Evolutionary conservation across 1,140 invertebrate genomes (phyloP), one percentile per base, ranked within the genome.

Genomic region (Drosophila setifemur): DNA sequence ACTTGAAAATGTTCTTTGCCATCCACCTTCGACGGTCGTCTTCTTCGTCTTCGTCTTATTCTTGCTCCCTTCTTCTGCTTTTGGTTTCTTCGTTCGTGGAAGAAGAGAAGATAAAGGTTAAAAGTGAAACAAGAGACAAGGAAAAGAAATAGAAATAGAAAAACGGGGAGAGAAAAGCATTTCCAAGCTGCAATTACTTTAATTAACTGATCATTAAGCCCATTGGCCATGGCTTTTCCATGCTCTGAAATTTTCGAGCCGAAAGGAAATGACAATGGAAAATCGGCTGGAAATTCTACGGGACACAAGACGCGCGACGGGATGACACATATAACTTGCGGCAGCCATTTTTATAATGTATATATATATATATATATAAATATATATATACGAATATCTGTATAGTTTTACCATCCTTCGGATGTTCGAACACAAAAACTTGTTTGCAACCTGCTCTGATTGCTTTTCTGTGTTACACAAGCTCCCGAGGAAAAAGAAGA

Each of bases 371-470:
- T 7, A 14, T 21, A 11, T 18, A 19, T 33, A n/a, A 29, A n/a
- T 53, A 49, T 33, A 14, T 29, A 11, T 28, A 3, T 31, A 11
- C 12, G 2, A 25, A 11, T 40, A 6, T 12, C 2, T 31, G 6
- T 23, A 33, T 55, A 58, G 35, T 11, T 58, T 31, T 45, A 28
- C 25, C 60, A 64, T 64, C 60, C 60, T 64, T 61, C 18, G 39
- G 50, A 33, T 35, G 37, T 35, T 60, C 16, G 35, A 21, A 39
- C n/a, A 7, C 33, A 11, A 14, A 50, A 72, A 83, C 79, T 86
- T 72, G 81, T 85, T 86, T 85, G 64, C 81, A 86, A 85, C 81
- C 81, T 85, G 79, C 81, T 86, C 77, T 85, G 74, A 75, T 86
- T 86, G 79, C 81, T 81, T 85, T 83, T 78, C 55, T 76, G 58